A percentile compares a stretch with the other conserved stretches of the same genome.
Conservation (phyloP, 2,797 vertebrate species). For the Thamnophis elegans region DNA sequence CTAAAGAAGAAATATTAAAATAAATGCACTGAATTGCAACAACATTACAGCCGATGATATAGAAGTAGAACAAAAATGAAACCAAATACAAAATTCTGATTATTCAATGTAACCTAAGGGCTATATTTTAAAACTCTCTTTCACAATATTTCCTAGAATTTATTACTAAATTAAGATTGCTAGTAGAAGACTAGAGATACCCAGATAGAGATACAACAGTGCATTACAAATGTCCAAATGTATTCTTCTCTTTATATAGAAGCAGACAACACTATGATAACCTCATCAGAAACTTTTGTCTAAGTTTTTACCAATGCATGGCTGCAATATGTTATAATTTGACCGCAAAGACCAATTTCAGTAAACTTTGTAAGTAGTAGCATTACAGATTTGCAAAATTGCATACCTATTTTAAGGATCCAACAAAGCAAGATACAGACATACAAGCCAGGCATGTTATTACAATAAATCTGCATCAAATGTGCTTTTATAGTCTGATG, state of each 20-base stretch:
- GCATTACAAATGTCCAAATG: not conserved
- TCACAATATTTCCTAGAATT: not conserved
- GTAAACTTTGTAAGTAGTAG: not conserved
- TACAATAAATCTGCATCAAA: constrained; percentile 21
- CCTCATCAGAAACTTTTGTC: not conserved
- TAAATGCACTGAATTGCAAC: not conserved
- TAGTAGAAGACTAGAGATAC: not conserved
- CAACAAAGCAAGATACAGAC: not conserved
- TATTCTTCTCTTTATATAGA: not conserved
- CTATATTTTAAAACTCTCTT: not conserved
- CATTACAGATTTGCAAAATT: not conserved
- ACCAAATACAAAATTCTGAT: not conserved
- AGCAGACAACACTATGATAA: not conserved
- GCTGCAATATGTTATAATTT: not conserved
- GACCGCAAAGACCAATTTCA: not conserved
- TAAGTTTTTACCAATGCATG: not conserved
- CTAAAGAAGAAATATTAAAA: not conserved
- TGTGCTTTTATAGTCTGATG: not conserved
- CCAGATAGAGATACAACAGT: not conserved
- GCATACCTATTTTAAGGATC: not conserved
- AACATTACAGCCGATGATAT: not conserved
- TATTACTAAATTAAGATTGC: not conserved
- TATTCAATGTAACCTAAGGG: not conserved
- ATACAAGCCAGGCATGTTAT: not conserved
- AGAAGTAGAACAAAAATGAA: not conserved